A percentile compares a stretch with the other conserved stretches of the same genome.
Evolutionary conservation across 2,888 invertebrate genomes (phyloP).

Genomic region (Mystacides longicornis): DNA sequence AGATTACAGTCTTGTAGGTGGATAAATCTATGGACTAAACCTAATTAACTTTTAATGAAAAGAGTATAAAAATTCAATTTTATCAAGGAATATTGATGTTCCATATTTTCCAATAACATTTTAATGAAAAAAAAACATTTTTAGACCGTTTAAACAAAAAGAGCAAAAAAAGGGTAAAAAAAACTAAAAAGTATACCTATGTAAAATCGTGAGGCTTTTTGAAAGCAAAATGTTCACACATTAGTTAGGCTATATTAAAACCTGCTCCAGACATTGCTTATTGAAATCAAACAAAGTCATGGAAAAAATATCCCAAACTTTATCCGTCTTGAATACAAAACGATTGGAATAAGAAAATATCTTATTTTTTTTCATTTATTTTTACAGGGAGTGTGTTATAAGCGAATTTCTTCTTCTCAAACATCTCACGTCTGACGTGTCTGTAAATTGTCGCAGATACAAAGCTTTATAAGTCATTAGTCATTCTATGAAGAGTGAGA

Average conservation of each 20-base stretch:
- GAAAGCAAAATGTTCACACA: conserved; percentile 1
- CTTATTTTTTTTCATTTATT: no score
- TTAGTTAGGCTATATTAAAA: background rate
- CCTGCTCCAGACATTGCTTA: background rate
- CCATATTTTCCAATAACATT: no score
- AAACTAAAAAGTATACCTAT: background rate
- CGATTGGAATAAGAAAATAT: conserved; percentile 2
- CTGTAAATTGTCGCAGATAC: conserved; percentile 25
- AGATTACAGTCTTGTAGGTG: no score
- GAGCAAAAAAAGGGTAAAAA: background rate
- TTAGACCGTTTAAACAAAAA: background rate
- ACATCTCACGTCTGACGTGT: conserved; percentile 19
- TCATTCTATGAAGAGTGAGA: conserved; percentile 16
- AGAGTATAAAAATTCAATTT: no score
- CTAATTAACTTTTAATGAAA: no score
- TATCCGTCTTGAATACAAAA: conserved; percentile 3
- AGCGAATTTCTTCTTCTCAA: conserved; percentile 2
- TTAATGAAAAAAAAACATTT: no score
- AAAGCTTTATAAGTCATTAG: conserved; percentile 23
- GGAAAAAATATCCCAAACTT: background rate
- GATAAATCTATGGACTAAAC: no score
- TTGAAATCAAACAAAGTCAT: background rate
- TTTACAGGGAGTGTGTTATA: background rate
- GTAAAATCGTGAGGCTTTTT: background rate
- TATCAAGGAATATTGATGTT: no score